Evolutionary conservation across 2,797 vertebrate species (phyloP), one percentile per base, ranked within the genome.

Genomic region (Pangasius sanitwongsei): DNA sequence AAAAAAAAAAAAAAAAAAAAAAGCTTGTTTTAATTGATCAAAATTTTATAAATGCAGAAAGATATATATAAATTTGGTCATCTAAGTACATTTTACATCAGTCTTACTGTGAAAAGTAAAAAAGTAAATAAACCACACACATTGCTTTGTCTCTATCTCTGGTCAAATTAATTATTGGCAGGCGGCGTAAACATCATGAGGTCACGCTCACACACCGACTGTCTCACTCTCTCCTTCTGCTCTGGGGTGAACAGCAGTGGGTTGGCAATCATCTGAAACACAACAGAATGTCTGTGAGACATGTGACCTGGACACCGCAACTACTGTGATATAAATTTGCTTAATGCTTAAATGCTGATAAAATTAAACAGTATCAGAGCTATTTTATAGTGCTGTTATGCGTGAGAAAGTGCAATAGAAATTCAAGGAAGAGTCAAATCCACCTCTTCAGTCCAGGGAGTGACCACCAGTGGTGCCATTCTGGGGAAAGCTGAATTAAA

Each of bases 181-280:
- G 96, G 96, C 53, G 96, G 96, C 0, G 96, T 97, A 92, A 97
- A 97, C 80, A 94, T 93, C 95, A 97, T 96, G 6, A 97, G 95
- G 91, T 97, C 96, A 89, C 72, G 92, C 0, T 94, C 94, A 90
- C 95, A 96, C 69, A 95, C 92, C 0, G 96, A 96, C 90, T 93
- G 94, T 3, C 95, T 95, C 61, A 96, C 94, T 88, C 93, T 90
- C 89, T 94, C 92, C 90, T 89, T 94, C 87, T 89, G 87, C 88
- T 95, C 93, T 0, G 97, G 95, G 81, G 95, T 96, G 93, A 96
- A 96, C 77, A 96, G 92, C 20, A 97, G 90, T 86, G 95, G 83
- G 13, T 91, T 89, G 28, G 93, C 88, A 0, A 83, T 92, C 59
- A 92, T 87, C 94, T 94, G 92, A 67, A 81, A 85, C 92, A 93